Percentiles rank a stretch among this genome's conserved stretches.
These are phyloP conservation scores for Nymphalis io DNA, from an alignment of 1,140 invertebrate genomes.

Conservation along the genomic window DNA sequence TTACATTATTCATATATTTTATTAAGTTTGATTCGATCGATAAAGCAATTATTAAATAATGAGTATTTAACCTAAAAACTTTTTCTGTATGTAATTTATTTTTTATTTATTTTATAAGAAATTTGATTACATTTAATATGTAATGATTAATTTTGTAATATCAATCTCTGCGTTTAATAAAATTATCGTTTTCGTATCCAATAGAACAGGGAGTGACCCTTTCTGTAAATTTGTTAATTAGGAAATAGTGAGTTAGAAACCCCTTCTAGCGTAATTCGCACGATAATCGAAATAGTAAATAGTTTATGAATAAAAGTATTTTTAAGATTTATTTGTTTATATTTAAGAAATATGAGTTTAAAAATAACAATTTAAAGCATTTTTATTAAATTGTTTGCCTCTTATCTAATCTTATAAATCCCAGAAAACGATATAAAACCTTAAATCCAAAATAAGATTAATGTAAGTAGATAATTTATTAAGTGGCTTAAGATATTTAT, in stretches of 20 bases:
- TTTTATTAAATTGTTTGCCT: background rate
- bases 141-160: background rate
- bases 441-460: conserved; percentile 26
- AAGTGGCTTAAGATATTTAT: conserved; percentile 29
- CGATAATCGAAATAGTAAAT: conserved; percentile 51
- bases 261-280: conserved; percentile 60
- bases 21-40: too few relatives aligned
- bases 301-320: conserved; percentile 40
- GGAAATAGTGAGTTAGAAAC: conserved; percentile 73
- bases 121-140: background rate
- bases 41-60: too few relatives aligned
- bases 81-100: too few relatives aligned
- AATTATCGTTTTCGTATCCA: conserved; percentile 22
- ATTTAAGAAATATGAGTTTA: background rate
- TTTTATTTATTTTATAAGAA: too few relatives aligned
- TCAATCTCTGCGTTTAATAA: background rate
- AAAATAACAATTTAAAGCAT: too few relatives aligned
- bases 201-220: conserved; percentile 38
- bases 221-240: conserved; percentile 52
- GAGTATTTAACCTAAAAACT: too few relatives aligned
- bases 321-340: background rate
- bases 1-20: background rate
- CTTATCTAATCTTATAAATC: conserved; percentile 17
- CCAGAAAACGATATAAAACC: conserved; percentile 13
- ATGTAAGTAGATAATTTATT: conserved; percentile 21